These are phyloP conservation scores for Dasyurus viverrinus DNA, from an alignment of 2,113 vertebrate species.

Conservation along the genomic window DNA sequence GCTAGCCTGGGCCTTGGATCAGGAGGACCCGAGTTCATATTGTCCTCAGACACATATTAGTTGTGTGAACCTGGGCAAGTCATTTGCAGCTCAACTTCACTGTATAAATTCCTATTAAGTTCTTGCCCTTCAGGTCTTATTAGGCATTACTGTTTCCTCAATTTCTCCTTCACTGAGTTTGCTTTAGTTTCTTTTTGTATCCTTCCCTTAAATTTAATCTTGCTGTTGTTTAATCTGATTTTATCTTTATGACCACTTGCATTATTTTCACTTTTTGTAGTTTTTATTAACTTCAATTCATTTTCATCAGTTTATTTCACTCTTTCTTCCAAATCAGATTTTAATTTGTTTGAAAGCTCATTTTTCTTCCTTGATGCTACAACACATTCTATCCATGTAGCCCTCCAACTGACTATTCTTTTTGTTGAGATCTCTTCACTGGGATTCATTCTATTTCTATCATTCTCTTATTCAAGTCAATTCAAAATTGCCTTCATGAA, in stretches of 20 bases:
- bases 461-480: neutral
- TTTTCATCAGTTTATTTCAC: neutral
- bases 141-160: neutral
- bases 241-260: conserved; percentile 14
- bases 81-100: fast-evolving
- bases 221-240: conserved; percentile 50
- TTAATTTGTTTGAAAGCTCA: neutral
- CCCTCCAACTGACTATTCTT: neutral
- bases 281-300: conserved; percentile 22
- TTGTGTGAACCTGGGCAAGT: neutral
- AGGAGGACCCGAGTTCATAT: neutral
- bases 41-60: neutral
- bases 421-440: neutral
- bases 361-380: neutral
- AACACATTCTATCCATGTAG: neutral
- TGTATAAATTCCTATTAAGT: fast-evolving
- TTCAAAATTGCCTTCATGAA: conserved; percentile 43
- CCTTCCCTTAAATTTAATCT: conserved; percentile 53
- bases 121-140: neutral
- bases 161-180: conserved; percentile 27
- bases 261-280: conserved; percentile 3
- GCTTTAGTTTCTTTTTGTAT: conserved; percentile 39
- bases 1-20: neutral
- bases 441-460: conserved; percentile 17
- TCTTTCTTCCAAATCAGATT: conserved; percentile 15